phyloP scores from a whole-genome alignment of 1,140 invertebrate species.

The Bursaphelenchus mucronatus region DNA sequence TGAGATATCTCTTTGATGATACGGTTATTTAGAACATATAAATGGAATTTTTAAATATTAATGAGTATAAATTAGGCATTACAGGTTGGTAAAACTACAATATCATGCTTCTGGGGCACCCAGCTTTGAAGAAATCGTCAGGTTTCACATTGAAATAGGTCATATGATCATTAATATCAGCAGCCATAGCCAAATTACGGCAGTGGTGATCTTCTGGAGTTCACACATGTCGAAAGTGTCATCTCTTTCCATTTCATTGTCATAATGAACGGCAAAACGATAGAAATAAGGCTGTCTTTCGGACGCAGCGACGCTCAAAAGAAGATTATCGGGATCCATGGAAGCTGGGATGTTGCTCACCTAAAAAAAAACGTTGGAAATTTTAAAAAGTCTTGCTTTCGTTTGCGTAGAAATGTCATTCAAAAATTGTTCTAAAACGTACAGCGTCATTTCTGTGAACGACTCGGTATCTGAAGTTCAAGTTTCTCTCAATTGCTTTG shows the following conservation, averaged over 20 bases:
- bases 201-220: constrained; percentile 57
- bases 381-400: too few relatives aligned
- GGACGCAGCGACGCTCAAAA: constrained; percentile 49
- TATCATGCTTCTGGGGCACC: constrained; percentile 45
- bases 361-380: constrained; percentile 24
- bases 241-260: constrained; percentile 46
- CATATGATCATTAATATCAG: constrained; percentile 53
- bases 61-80: too few relatives aligned
- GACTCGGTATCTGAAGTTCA: constrained; percentile 55
- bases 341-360: constrained; percentile 57
- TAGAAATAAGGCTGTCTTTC: constrained; percentile 58
- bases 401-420: not conserved
- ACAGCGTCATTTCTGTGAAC: constrained; percentile 58
- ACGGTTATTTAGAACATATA: too few relatives aligned
- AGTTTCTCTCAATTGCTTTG: constrained; percentile 52
- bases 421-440: constrained; percentile 23
- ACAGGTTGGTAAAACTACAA: constrained; percentile 26
- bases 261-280: constrained; percentile 55
- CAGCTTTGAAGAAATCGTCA: constrained; percentile 50
- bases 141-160: constrained; percentile 52
- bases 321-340: constrained; percentile 54
- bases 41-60: too few relatives aligned
- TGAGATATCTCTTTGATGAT: too few relatives aligned
- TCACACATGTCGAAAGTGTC: constrained; percentile 54
- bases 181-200: constrained; percentile 54